phyloP scores from a whole-genome alignment of 2,797 vertebrate genomes.

The Chaetophractus vellerosus region DNA sequence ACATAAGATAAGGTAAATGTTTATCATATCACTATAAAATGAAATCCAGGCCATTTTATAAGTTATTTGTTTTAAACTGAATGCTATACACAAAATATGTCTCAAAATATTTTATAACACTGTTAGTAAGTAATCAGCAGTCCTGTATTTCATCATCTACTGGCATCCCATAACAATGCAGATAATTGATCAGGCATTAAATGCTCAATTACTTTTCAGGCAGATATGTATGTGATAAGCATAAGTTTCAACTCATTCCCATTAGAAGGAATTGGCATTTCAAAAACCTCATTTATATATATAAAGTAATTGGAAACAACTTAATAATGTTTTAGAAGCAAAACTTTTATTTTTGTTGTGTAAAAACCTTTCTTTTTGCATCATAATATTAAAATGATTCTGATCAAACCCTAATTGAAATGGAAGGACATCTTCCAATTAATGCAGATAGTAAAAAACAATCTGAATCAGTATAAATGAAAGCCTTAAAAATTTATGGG shows the following conservation, averaged over 20 bases:
- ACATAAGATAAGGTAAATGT: conserved; percentile 1
- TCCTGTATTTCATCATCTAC: background rate
- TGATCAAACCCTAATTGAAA: conserved; percentile 54
- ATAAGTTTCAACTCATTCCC: background rate
- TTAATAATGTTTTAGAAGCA: background rate
- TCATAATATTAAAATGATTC: background rate
- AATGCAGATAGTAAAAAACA: conserved; percentile 32
- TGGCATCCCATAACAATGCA: conserved; percentile 5
- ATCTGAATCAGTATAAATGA: conserved; percentile 55
- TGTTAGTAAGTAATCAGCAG: background rate
- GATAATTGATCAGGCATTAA: conserved; percentile 50
- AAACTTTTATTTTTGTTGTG: background rate
- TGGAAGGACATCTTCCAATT: conserved; percentile 59
- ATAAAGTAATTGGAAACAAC: background rate
- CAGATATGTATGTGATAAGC: background rate
- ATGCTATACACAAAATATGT: background rate
- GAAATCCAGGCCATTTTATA: background rate
- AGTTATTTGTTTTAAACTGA: background rate
- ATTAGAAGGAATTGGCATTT: background rate
- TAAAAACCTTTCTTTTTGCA: background rate
- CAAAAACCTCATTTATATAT: conserved; percentile 26
- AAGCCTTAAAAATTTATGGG: conserved; percentile 46
- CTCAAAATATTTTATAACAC: conserved; percentile 41
- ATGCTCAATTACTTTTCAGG: conserved; percentile 56
- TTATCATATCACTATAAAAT: background rate